These are phyloP conservation scores for Dolomedes plantarius DNA, from an alignment of 2,888 invertebrate species.

Conservation along the genomic window DNA sequence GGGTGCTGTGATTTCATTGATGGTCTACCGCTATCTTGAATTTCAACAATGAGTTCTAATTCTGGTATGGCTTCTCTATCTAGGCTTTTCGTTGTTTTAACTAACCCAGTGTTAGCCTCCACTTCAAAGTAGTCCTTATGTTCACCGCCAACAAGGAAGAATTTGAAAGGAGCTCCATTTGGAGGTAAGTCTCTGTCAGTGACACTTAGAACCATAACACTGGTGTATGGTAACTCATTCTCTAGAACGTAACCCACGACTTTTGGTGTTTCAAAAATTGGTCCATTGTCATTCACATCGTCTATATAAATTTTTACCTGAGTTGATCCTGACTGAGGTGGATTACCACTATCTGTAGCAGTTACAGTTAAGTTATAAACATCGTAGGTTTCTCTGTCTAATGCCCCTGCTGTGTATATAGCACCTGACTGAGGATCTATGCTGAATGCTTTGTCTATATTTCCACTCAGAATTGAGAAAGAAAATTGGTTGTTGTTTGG, in stretches of 20 bases:
- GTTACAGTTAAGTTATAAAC: conserved; percentile 87
- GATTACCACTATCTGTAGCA: conserved; percentile 91
- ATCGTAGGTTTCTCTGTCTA: conserved; percentile 89
- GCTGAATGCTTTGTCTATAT: conserved; percentile 88
- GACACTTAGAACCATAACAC: conserved; percentile 89
- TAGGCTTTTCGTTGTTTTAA: conserved; percentile 86
- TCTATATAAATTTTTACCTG: conserved; percentile 86
- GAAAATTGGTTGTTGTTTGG: conserved; percentile 94
- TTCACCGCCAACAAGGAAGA: conserved; percentile 86
- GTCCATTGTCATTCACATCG: conserved; percentile 96
- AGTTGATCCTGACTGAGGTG: conserved; percentile 94
- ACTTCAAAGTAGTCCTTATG: conserved; percentile 86
- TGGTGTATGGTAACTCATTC: conserved; percentile 89
- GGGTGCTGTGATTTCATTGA: conserved; percentile 88
- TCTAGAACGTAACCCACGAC: conserved; percentile 88
- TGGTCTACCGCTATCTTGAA: conserved; percentile 91
- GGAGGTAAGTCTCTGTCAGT: conserved; percentile 92
- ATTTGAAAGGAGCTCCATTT: conserved; percentile 91
- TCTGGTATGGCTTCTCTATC: conserved; percentile 89
- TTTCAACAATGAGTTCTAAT: conserved; percentile 86
- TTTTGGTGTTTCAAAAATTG: conserved; percentile 85
- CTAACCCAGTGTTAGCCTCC: conserved; percentile 86
- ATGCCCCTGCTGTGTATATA: conserved; percentile 83
- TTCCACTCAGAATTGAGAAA: conserved; percentile 91
- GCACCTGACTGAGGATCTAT: conserved; percentile 91